Base-by-base conservation (phyloP, 2,797 vertebrate genomes). In the Hapalemur alaotrensis region DNA sequence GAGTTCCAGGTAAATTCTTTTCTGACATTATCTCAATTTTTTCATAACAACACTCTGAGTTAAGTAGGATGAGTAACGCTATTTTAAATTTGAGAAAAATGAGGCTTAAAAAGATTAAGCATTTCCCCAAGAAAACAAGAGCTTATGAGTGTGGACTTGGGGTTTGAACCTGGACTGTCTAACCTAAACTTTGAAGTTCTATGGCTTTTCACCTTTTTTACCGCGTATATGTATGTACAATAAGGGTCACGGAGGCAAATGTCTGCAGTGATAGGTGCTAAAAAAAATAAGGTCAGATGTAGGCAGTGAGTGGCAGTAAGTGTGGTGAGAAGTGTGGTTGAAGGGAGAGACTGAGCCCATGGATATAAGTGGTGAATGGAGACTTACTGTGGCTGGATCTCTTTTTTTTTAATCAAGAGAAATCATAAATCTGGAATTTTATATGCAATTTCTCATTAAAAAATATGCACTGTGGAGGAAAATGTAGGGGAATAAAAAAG, bases 301-400 rank as follows among this genome's bases (percentile, higher is more conserved):
- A 1, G 32, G 48, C 50, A 17, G 14, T 20, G 17, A 28, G n/a
- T 10, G 14, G 1, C 18, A 52, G 50, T 52, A 52, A 52, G 50
- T 17, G 1, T 0, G 0, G 17, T 11, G n/a, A 50, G n/a, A 35
- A 28, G 23, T 0, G 0, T 4, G 6, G 43, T 9, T 4, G 8
- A 22, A 14, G 18, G 5, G 7, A 1, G 52, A 8, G 32, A 48
- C 4, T 1, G 1, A 5, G 30, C 46, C 38, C 32, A 0, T 1
- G 1, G 1, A 8, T 12, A 18, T 17, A 9, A 28, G 7, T 25
- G 15, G 18, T 30, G 18, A n/a, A 12, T 3, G 0, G 35, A n/a
- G 7, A 35, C 43, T 76, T 28, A 1, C 0, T 17, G 25, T 28
- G 22, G 18, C 43, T 63, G 5, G 10, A 14, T 13, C 15, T 65